Conservation (phyloP, 2,113 vertebrate species). For the Syrrhaptes paradoxus region DNA sequence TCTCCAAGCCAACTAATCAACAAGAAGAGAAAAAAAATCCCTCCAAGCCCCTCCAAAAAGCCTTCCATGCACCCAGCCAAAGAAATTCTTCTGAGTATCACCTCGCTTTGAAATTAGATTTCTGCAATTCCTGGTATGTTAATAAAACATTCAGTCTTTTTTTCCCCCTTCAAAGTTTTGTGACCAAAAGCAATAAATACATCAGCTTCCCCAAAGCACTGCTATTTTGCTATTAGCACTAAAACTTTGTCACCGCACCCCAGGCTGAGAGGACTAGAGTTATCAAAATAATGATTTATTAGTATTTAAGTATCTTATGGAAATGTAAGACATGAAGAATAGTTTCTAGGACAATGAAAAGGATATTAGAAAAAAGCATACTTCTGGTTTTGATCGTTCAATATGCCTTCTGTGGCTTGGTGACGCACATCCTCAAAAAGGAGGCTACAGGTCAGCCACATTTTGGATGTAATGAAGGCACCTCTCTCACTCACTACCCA, state of each 20-base stretch:
- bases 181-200: neutral
- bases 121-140: neutral
- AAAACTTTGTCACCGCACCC: neutral
- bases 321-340: neutral
- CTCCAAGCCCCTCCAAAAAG: neutral
- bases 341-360: neutral
- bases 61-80: neutral
- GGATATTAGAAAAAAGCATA: neutral
- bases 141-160: conserved; percentile 3
- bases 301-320: neutral
- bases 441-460: accelerated
- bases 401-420: neutral
- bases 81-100: neutral
- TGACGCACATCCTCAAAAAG: no score
- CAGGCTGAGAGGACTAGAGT: neutral
- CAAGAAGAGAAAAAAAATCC: neutral
- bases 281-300: neutral
- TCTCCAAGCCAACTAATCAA: neutral
- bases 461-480: neutral
- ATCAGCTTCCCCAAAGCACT: neutral
- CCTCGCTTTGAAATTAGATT: neutral
- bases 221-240: neutral
- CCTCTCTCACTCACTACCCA: no score
- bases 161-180: neutral
- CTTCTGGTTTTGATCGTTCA: neutral